A percentile compares a stretch with the other conserved stretches of the same genome.
Conservation (phyloP, 2,113 vertebrate genomes). For the Charadrius vociferus region DNA sequence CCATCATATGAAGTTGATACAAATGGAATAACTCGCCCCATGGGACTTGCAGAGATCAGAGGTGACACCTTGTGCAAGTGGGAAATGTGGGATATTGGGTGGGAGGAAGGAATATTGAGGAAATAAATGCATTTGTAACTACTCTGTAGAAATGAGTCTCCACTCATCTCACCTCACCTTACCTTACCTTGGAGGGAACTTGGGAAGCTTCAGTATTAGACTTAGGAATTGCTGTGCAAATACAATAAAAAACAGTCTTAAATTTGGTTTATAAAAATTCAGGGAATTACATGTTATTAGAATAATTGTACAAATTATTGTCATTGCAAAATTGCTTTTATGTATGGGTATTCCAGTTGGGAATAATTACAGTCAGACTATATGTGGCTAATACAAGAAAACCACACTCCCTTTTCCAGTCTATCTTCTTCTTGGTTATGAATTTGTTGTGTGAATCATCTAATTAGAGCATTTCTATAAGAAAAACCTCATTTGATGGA, state of each 20-base stretch:
- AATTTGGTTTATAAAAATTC: background rate
- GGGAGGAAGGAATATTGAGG: background rate
- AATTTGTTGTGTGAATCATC: background rate
- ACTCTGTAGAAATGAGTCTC: background rate
- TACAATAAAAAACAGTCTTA: background rate
- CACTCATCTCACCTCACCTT: background rate
- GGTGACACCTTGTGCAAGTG: background rate
- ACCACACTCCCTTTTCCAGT: background rate
- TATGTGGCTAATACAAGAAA: background rate
- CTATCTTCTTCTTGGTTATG: background rate
- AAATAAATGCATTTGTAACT: background rate
- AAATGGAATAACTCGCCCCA: background rate
- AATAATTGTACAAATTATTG: slow-evolving; percentile 32
- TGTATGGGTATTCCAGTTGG: background rate
- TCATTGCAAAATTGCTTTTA: slow-evolving; percentile 8
- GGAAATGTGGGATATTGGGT: background rate
- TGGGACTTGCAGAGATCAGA: background rate
- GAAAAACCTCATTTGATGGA: background rate
- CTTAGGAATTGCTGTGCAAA: background rate
- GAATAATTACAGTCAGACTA: background rate
- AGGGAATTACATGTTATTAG: background rate
- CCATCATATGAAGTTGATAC: background rate
- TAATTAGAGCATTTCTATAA: background rate
- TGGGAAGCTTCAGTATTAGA: background rate
- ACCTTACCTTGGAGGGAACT: background rate